A percentile compares a stretch with the other conserved stretches of the same genome.
Conservation (phyloP, 2,888 invertebrate genomes). For the Pogonocherus hispidulus region DNA sequence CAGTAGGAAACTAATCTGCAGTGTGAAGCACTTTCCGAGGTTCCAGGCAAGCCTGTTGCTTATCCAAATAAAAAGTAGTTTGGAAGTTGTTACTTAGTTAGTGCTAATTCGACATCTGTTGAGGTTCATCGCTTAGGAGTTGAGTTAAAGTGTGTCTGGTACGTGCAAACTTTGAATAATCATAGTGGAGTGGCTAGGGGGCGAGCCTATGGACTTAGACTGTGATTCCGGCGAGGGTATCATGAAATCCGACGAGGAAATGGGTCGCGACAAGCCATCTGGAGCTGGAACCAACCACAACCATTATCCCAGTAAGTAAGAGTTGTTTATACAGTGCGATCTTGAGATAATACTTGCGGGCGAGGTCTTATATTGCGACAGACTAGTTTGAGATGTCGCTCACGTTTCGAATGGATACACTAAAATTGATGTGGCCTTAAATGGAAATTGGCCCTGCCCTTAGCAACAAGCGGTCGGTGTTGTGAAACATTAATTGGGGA, state of each 20-base stretch:
- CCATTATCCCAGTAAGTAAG: constrained; percentile 60
- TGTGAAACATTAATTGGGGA: too few relatives aligned
- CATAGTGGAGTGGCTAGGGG: constrained; percentile 50
- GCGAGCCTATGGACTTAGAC: constrained; percentile 51
- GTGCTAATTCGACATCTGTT: constrained; percentile 22
- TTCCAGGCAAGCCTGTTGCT: constrained; percentile 4
- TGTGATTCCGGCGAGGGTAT: constrained; percentile 42
- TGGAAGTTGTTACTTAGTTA: constrained; percentile 21
- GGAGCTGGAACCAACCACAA: constrained; percentile 58
- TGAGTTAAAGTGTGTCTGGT: constrained; percentile 19
- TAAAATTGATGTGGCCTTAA: constrained; percentile 1
- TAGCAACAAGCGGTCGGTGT: not conserved
- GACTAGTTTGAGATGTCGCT: not conserved
- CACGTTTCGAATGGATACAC: not conserved
- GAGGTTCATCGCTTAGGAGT: constrained; percentile 19
- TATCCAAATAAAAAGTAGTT: constrained; percentile 12
- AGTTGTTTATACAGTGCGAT: constrained; percentile 5
- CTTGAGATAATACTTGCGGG: constrained; percentile 14
- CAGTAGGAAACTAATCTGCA: not conserved
- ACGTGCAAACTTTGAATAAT: constrained; percentile 31
- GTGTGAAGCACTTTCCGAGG: not conserved
- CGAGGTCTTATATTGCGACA: not conserved
- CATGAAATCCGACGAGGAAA: constrained; percentile 63
- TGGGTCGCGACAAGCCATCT: constrained; percentile 58
- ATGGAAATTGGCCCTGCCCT: not conserved